Percentiles rank a stretch among this genome's conserved stretches.
Evolutionary conservation across 2,797 vertebrate species (phyloP).

Genomic region (Acanthurus lineatus): DNA sequence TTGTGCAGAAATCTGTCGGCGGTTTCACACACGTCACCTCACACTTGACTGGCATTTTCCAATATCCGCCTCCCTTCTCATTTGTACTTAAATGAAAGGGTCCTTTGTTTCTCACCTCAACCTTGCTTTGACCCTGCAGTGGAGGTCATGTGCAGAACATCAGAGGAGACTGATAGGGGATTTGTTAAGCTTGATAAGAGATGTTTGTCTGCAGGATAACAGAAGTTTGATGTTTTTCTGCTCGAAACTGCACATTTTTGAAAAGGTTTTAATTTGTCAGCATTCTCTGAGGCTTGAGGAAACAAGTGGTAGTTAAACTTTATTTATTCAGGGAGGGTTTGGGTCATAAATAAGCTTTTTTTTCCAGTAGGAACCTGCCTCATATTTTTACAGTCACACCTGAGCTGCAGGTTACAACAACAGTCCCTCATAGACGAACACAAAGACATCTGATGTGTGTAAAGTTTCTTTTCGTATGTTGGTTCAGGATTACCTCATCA

Average conservation of each 20-base stretch:
- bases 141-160: slow-evolving; percentile 37
- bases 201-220: slow-evolving; percentile 33
- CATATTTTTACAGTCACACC: slow-evolving; percentile 12
- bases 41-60: slow-evolving; percentile 48
- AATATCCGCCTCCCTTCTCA: slow-evolving; percentile 24
- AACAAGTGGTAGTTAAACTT: slow-evolving; percentile 9
- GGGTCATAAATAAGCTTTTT: not conserved
- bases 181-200: slow-evolving; percentile 26
- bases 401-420: not conserved
- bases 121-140: slow-evolving; percentile 34
- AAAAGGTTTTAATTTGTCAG: not conserved
- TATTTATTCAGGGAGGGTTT: slow-evolving; percentile 35
- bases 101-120: slow-evolving; percentile 42
- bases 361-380: not conserved
- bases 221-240: not conserved
- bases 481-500: not conserved
- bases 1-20: not conserved
- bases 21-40: slow-evolving; percentile 26
- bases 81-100: slow-evolving; percentile 41
- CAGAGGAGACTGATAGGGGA: not conserved
- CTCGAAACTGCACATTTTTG: not conserved
- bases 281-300: slow-evolving; percentile 7
- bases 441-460: not conserved
- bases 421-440: not conserved
- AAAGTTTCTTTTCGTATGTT: not conserved